A percentile compares a stretch with the other conserved stretches of the same genome.
Conservation (phyloP, 2,888 invertebrate genomes). For the Drosophila colorata region DNA sequence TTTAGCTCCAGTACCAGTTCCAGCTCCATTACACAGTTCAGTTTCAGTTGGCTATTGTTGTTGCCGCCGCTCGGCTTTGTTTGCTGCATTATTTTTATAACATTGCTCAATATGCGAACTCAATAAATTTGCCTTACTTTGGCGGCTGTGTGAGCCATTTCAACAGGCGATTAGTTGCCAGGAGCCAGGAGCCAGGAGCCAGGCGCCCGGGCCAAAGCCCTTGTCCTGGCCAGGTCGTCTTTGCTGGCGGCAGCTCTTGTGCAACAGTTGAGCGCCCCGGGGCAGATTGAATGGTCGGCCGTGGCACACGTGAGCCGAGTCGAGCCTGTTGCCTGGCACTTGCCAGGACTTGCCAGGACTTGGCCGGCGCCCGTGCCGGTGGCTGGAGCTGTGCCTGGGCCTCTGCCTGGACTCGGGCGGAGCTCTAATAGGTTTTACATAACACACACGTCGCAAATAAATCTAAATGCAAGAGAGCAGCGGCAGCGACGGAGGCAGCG, state of each 20-base stretch:
- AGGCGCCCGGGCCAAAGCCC: background rate
- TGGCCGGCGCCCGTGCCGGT: constrained; percentile 19
- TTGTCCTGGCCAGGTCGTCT: too few species aligned
- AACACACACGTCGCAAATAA: constrained; percentile 76
- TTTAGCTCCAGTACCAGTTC: background rate
- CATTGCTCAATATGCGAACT: constrained; percentile 77
- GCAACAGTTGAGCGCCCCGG: constrained; percentile 65
- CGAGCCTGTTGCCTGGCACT: constrained; percentile 43
- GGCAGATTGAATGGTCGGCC: constrained; percentile 55
- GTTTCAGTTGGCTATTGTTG: constrained; percentile 17
- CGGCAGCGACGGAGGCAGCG: constrained; percentile 19
- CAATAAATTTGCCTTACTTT: constrained; percentile 74
- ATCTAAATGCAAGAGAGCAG: constrained; percentile 74
- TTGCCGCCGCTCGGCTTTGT: constrained; percentile 33
- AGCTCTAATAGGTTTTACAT: constrained; percentile 75
- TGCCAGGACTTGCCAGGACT: background rate
- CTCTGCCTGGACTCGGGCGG: constrained; percentile 29
- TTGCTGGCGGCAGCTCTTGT: constrained; percentile 35
- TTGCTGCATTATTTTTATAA: constrained; percentile 71
- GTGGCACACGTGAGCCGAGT: constrained; percentile 43
- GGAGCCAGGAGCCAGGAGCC: constrained; percentile 31
- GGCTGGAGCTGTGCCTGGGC: constrained; percentile 3
- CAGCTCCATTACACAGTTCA: constrained; percentile 3
- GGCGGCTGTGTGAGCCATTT: constrained; percentile 64
- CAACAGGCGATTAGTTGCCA: constrained; percentile 78